These are phyloP conservation scores for Romanomermis culicivorax DNA, from an alignment of 2,888 invertebrate genomes.

Conservation along the genomic window DNA sequence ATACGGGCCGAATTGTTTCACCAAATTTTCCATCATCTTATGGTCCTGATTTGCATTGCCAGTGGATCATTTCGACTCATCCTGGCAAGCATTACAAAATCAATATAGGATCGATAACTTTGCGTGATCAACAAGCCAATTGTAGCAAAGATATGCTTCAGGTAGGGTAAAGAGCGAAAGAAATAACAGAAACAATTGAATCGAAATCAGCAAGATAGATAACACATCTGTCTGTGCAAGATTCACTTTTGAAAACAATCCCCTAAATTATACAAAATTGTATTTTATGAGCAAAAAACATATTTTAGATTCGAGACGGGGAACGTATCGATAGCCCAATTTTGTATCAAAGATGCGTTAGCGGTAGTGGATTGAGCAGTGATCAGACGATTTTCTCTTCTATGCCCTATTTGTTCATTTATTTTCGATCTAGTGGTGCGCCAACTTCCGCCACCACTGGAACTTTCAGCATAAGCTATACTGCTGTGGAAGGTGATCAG, in stretches of 20 bases:
- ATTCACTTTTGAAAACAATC: too few relatives aligned
- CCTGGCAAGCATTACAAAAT: not conserved
- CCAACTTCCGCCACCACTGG: not conserved
- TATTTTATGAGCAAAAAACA: not conserved
- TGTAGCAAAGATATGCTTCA: constrained; percentile 2
- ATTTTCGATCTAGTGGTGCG: not conserved
- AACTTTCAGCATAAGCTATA: not conserved
- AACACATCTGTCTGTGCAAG: too few relatives aligned
- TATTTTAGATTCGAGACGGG: not conserved
- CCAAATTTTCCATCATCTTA: not conserved
- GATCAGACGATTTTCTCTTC: not conserved
- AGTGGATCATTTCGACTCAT: not conserved
- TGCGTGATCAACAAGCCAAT: not conserved
- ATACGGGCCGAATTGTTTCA: not conserved
- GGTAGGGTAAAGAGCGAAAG: not conserved
- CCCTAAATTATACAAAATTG: not conserved
- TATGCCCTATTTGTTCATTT: not conserved
- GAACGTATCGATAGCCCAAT: constrained; percentile 2
- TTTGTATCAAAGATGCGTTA: not conserved
- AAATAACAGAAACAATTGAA: too few relatives aligned
- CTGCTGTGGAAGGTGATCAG: too few relatives aligned
- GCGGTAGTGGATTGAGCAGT: not conserved
- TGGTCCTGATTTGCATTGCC: not conserved
- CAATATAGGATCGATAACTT: not conserved
- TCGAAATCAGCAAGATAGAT: too few relatives aligned